Evolutionary conservation across 2,797 vertebrate genomes (phyloP).

Genomic region (Gymnodraco acuticeps): DNA sequence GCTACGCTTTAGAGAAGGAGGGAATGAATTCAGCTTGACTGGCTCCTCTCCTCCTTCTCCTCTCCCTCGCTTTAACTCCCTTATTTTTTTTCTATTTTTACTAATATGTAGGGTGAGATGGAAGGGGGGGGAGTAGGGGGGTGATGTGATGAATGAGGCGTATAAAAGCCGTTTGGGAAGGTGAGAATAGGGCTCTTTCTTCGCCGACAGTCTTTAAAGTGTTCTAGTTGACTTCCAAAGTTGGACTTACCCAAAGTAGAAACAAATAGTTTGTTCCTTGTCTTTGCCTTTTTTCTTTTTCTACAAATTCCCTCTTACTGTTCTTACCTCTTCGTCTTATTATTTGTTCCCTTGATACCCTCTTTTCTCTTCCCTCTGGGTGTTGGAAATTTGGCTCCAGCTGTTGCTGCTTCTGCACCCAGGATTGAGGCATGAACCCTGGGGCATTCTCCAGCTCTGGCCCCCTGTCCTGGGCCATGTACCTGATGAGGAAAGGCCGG

Average conservation of each 20-base stretch:
- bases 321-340: neutral
- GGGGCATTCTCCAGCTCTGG: constrained; percentile 76
- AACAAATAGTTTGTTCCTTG: neutral
- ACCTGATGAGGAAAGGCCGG: constrained; percentile 86
- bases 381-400: constrained; percentile 30
- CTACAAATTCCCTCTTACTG: neutral
- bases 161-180: constrained; percentile 77
- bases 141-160: constrained; percentile 39
- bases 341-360: neutral
- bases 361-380: constrained; percentile 32
- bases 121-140: constrained; percentile 17
- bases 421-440: constrained; percentile 79
- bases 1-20: constrained; percentile 84
- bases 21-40: constrained; percentile 84
- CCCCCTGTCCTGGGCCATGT: constrained; percentile 85
- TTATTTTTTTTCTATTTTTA: constrained; percentile 74
- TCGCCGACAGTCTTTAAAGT: neutral
- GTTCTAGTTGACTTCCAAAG: neutral
- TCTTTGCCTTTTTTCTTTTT: neutral
- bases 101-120: constrained; percentile 71
- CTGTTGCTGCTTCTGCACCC: constrained; percentile 21
- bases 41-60: constrained; percentile 65
- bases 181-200: constrained; percentile 30
- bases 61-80: constrained; percentile 29
- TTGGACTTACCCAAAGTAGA: constrained; percentile 11